These are phyloP conservation scores for Aspidapion aeneum DNA, from an alignment of 2,888 invertebrate genomes.

Conservation along the genomic window DNA sequence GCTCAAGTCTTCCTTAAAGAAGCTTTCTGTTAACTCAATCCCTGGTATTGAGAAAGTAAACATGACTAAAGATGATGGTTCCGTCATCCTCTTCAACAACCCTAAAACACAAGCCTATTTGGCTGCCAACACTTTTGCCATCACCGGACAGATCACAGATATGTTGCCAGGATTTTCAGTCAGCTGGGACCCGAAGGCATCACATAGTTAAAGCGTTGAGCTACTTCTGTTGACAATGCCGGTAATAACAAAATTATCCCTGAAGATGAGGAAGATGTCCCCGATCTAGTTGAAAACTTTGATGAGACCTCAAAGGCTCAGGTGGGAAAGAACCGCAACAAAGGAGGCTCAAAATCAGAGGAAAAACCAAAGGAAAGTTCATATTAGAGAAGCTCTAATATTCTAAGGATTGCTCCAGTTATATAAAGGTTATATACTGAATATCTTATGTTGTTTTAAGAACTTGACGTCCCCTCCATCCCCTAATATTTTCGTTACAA, in stretches of 20 bases:
- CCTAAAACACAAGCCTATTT: constrained; percentile 99
- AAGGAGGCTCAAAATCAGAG: constrained; percentile 34
- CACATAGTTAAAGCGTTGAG: constrained; percentile 89
- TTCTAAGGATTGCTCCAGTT: neutral
- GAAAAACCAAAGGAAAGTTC: constrained; percentile 35
- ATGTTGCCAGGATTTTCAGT: constrained; percentile 97
- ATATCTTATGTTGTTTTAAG: neutral
- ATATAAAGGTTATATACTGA: neutral
- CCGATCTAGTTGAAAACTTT: constrained; percentile 96
- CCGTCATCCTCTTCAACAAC: constrained; percentile 99
- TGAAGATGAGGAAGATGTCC: constrained; percentile 97
- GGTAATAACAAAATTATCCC: constrained; percentile 55
- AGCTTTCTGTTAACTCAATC: constrained; percentile 96
- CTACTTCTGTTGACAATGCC: constrained; percentile 60
- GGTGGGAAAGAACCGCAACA: constrained; percentile 50
- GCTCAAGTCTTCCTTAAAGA: constrained; percentile 95
- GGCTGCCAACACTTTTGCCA: constrained; percentile 98
- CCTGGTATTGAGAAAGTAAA: constrained; percentile 76
- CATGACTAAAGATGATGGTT: constrained; percentile 99
- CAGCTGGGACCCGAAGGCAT: constrained; percentile 97
- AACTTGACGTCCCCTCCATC: neutral
- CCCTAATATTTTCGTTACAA: constrained; percentile 1
- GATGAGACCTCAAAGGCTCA: constrained; percentile 96
- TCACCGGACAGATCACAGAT: constrained; percentile 97
- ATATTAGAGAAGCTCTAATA: neutral